Base-by-base conservation (phyloP, 2,113 vertebrate species). In the Vulpes vulpes region DNA sequence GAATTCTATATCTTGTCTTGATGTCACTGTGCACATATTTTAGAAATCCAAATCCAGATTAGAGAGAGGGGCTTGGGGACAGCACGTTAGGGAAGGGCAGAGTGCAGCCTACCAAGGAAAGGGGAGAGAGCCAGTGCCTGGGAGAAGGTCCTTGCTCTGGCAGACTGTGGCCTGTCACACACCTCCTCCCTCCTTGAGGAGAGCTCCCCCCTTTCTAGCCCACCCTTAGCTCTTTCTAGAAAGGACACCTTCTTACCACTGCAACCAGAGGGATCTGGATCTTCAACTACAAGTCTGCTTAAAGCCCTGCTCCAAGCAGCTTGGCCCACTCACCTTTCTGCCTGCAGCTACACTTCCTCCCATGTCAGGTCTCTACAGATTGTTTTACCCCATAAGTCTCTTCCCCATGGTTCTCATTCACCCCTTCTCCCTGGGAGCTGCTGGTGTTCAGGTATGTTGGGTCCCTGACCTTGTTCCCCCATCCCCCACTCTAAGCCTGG, bases 351-450 rank as follows among this genome's bases (percentile, higher is more conserved):
- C 6, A 7, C 22, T 16, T 27, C n/a, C 76, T 14, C 20, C 80
- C 3, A 1, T 2, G 11, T 8, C 8, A 0, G 3, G 35, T 8
- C 22, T n/a, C 38, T 1, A 3, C 12, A 1, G 3, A 8, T 23
- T 3, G 12, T 83, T 83, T 22, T 22, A 11, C 5, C 17, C 53
- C 6, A 8, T 12, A 14, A 51, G 30, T 25, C 16, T 67, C 22
- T 32, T 43, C 16, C 43, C 43, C 80, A 19, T 4, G 9, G 2
- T 35, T 32, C 12, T 11, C 49, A 0, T 14, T 78, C n/a, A 38
- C 3, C 35, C 8, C 1, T 49, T 32, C n/a, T 57, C 15, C n/a
- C 3, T 5, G 53, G 62, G 60, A 11, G 30, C 20, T 60, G 32
- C 38, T 35, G 30, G 20, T 5, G 49, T 78, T 15, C 3, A 0